Conservation (phyloP, 37 sponge, comb jelly and placozoan species). For the Theonella swinhoei region DNA sequence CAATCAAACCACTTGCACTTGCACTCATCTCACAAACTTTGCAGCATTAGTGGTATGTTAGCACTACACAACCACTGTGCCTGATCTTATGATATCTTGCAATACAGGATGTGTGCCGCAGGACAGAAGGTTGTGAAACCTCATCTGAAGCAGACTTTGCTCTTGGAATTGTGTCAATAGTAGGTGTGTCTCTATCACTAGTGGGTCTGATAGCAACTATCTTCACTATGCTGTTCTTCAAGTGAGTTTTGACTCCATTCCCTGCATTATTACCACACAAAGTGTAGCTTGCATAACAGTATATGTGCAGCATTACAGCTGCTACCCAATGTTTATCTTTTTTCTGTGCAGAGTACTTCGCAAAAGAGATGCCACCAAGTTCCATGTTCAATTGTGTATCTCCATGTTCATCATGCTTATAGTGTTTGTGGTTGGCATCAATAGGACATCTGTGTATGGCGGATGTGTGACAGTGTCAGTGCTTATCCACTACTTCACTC, state of each 20-base stretch:
- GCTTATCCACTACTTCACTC: no score
- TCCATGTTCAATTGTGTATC: conserved; percentile 47
- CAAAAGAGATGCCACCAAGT: conserved; percentile 26
- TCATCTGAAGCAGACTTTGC: neutral
- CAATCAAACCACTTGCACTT: no score
- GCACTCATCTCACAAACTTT: no score
- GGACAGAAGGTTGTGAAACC: no score
- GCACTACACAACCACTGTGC: no score
- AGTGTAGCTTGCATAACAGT: no score
- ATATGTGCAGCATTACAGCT: no score
- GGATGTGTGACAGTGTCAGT: conserved; percentile 51
- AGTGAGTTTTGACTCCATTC: no score
- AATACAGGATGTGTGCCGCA: no score
- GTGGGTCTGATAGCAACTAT: conserved; percentile 27
- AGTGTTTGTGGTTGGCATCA: conserved; percentile 60
- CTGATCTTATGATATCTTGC: no score
- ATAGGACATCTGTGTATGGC: conserved; percentile 20
- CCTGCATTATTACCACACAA: no score
- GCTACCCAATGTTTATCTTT: neutral
- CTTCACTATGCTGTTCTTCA: conserved; percentile 37
- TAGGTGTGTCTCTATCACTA: conserved; percentile 8
- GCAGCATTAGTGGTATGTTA: no score
- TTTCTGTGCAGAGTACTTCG: conserved; percentile 37
- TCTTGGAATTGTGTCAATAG: conserved; percentile 4
- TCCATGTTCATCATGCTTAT: conserved; percentile 43